phyloP scores from a whole-genome alignment of 2,888 invertebrate genomes.

The Allolobophora icterica region DNA sequence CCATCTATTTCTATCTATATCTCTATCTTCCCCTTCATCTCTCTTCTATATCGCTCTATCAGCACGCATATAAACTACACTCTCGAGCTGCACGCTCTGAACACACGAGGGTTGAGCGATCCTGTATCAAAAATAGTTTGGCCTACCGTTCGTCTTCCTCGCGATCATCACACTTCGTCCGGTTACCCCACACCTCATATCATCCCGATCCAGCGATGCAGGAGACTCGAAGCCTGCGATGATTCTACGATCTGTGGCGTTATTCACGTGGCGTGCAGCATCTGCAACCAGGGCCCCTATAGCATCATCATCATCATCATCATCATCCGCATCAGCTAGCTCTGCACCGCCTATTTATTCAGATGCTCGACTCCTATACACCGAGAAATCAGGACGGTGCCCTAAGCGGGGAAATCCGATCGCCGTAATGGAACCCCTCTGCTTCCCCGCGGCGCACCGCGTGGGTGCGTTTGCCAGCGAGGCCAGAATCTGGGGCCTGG shows the following conservation, averaged over 20 bases:
- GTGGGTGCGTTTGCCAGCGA: neutral
- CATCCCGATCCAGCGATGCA: neutral
- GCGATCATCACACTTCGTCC: neutral
- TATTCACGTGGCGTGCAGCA: neutral
- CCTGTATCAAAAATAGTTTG: neutral
- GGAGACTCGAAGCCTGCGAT: neutral
- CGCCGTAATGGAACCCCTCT: neutral
- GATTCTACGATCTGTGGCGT: neutral
- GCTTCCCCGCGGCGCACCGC: neutral
- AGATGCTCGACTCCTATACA: neutral
- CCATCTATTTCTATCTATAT: neutral
- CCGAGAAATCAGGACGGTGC: neutral
- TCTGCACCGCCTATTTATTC: neutral
- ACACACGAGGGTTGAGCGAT: neutral
- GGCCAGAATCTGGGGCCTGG: neutral
- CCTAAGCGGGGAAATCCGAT: neutral
- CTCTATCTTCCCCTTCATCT: neutral
- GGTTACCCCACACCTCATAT: neutral
- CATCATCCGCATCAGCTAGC: neutral
- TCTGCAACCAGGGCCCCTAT: neutral
- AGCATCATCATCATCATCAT: neutral
- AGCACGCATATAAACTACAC: neutral
- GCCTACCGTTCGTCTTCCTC: neutral
- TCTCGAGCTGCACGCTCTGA: neutral
- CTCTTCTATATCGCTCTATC: neutral